A percentile compares a stretch with the other conserved stretches of the same genome.
These are phyloP conservation scores for Sus cebifrons DNA, from an alignment of 2,797 vertebrate species.

Conservation along the genomic window DNA sequence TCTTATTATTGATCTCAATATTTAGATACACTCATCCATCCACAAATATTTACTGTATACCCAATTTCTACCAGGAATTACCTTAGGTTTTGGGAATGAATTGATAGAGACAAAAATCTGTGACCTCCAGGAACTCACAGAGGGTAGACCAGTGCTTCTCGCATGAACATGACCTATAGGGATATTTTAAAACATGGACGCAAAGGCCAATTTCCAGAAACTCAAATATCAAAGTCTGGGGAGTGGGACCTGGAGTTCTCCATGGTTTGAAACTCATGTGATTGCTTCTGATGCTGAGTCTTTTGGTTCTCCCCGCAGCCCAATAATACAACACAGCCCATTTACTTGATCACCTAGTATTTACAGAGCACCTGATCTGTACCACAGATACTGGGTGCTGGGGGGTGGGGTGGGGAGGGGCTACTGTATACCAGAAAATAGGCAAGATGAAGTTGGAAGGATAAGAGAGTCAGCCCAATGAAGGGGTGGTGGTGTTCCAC, in stretches of 20 bases:
- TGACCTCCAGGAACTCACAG: neutral
- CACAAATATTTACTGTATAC: constrained; percentile 53
- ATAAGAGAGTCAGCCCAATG: neutral
- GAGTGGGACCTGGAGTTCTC: neutral
- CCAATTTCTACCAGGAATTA: constrained; percentile 53
- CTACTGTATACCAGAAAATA: neutral
- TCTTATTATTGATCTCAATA: constrained; percentile 63
- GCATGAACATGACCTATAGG: neutral
- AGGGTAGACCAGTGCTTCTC: neutral
- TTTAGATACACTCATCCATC: constrained; percentile 55
- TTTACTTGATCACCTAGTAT: neutral
- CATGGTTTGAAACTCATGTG: neutral
- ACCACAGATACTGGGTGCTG: neutral
- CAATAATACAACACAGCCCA: too few relatives aligned
- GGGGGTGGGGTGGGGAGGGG: neutral
- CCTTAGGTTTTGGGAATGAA: neutral
- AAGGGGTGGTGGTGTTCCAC: neutral
- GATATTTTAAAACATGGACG: neutral
- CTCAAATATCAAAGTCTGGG: neutral
- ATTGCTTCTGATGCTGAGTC: neutral
- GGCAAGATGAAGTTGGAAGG: neutral
- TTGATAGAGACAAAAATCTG: neutral
- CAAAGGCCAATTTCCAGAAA: neutral
- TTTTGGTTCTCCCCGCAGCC: neutral
- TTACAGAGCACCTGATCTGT: neutral